Evolutionary conservation across 2,888 invertebrate species (phyloP).

Genomic region (Chaetogeoica ovagalla): DNA sequence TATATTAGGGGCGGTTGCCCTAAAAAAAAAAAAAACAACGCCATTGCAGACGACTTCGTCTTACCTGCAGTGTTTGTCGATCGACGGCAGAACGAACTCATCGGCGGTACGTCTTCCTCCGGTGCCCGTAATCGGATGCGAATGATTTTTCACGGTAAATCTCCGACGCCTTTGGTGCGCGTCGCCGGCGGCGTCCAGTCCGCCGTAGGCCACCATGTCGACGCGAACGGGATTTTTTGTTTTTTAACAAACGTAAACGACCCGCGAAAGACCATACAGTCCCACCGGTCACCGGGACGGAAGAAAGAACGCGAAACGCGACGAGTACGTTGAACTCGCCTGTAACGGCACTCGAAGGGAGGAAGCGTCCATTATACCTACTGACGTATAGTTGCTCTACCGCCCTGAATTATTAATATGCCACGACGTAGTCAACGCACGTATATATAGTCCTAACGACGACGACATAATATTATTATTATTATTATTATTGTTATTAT

Average conservation of each 20-base stretch:
- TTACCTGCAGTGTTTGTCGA: background rate
- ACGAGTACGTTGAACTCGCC: conserved; percentile 12
- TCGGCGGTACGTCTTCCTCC: background rate
- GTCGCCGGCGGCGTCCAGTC: background rate
- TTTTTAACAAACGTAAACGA: too few species aligned
- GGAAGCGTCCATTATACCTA: background rate
- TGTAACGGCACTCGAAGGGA: too few species aligned
- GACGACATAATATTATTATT: too few species aligned
- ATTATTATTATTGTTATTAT: too few species aligned
- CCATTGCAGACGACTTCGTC: background rate
- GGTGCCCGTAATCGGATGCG: conserved; percentile 8
- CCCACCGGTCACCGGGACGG: too few species aligned
- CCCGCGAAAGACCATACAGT: background rate
- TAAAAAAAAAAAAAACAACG: too few species aligned
- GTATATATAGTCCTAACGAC: too few species aligned
- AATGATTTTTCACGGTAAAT: conserved; percentile 19
- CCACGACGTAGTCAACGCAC: too few species aligned
- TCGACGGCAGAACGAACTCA: background rate
- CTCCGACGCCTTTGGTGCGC: conserved; percentile 2
- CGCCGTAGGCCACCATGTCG: conserved; percentile 10
- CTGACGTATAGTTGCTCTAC: too few species aligned
- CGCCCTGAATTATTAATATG: conserved; percentile 39
- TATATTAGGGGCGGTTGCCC: too few species aligned
- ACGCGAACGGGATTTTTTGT: background rate
- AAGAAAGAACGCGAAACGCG: too few species aligned